Percentiles rank a stretch among this genome's conserved stretches.
These are phyloP conservation scores for Phytoseiulus persimilis DNA, from an alignment of 2,888 invertebrate species.

Conservation along the genomic window DNA sequence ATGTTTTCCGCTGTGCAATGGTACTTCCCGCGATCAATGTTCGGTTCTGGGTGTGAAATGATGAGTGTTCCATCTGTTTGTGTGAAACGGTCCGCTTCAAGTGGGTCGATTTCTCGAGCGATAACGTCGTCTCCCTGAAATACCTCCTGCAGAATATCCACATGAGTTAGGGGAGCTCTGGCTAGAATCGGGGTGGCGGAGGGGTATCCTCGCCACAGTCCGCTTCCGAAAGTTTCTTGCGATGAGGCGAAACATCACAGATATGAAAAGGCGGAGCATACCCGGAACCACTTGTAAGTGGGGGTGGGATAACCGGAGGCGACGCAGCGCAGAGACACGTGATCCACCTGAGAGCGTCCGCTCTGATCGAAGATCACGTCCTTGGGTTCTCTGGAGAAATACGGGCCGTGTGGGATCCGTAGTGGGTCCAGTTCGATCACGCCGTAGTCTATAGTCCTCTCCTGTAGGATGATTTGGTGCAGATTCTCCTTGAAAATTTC, in stretches of 20 bases:
- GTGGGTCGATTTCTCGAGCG: slow-evolving; percentile 67
- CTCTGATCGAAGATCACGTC: slow-evolving; percentile 74
- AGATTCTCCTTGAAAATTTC: slow-evolving; percentile 70
- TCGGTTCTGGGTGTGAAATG: slow-evolving; percentile 70
- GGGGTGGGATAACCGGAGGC: slow-evolving; percentile 73
- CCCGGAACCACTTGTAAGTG: slow-evolving; percentile 74
- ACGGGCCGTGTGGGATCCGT: slow-evolving; percentile 76
- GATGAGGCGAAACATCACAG: too few relatives aligned
- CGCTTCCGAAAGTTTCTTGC: too few relatives aligned
- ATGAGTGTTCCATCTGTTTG: slow-evolving; percentile 83
- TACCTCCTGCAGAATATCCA: slow-evolving; percentile 57
- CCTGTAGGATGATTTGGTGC: slow-evolving; percentile 58
- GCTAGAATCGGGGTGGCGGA: too few relatives aligned
- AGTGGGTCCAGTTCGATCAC: slow-evolving; percentile 69
- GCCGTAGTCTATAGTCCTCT: slow-evolving; percentile 61
- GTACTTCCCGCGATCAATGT: slow-evolving; percentile 72
- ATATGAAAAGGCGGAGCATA: slow-evolving; percentile 40
- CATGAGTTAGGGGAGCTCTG: too few relatives aligned
- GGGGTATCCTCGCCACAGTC: too few relatives aligned
- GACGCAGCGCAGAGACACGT: slow-evolving; percentile 61
- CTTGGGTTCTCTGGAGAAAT: slow-evolving; percentile 72
- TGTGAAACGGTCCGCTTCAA: slow-evolving; percentile 66
- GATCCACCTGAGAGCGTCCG: slow-evolving; percentile 61
- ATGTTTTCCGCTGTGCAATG: slow-evolving; percentile 84
- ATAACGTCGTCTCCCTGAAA: slow-evolving; percentile 69